Conservation (phyloP, 1,140 invertebrate species). For the Pachypeltis micranthus region DNA sequence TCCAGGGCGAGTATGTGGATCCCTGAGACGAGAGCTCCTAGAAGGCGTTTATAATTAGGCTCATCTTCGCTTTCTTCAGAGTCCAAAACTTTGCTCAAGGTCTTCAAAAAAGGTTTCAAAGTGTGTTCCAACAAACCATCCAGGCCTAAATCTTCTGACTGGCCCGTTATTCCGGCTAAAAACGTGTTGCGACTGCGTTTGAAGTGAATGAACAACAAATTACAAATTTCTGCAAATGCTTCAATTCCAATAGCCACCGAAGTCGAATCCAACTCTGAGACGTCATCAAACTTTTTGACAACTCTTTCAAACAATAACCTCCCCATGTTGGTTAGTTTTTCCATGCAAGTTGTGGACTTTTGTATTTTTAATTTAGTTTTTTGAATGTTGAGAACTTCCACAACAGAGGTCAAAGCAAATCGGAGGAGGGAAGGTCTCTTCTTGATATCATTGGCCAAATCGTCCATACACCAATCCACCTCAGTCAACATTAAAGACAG, state of each 20-base stretch:
- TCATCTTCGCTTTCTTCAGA: conserved; percentile 21
- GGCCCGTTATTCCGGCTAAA: conserved; percentile 13
- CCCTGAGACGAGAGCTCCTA: conserved; percentile 16
- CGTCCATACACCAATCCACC: conserved; percentile 11
- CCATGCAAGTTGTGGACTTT: conserved; percentile 9
- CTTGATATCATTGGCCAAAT: conserved; percentile 5
- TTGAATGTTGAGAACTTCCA: conserved; percentile 2
- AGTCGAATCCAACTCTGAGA: conserved; percentile 20
- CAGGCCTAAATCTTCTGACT: conserved; percentile 1
- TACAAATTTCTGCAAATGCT: conserved; percentile 23
- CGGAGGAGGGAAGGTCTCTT: neutral
- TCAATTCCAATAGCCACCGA: conserved; percentile 22
- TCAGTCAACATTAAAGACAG: conserved; percentile 16
- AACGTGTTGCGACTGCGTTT: conserved; percentile 20
- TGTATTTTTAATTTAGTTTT: conserved; percentile 8
- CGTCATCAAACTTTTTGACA: conserved; percentile 20
- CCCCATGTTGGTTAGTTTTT: conserved; percentile 3
- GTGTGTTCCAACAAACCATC: conserved; percentile 11
- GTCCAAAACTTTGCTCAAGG: conserved; percentile 17
- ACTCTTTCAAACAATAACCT: conserved; percentile 20
- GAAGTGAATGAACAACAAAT: conserved; percentile 21
- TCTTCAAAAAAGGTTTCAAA: conserved; percentile 14
- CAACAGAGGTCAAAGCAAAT: conserved; percentile 7
- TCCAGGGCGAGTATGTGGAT: conserved; percentile 17
- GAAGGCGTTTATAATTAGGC: conserved; percentile 16